Conservation (phyloP, 2,888 invertebrate genomes). For the Lasiommata megera region DNA sequence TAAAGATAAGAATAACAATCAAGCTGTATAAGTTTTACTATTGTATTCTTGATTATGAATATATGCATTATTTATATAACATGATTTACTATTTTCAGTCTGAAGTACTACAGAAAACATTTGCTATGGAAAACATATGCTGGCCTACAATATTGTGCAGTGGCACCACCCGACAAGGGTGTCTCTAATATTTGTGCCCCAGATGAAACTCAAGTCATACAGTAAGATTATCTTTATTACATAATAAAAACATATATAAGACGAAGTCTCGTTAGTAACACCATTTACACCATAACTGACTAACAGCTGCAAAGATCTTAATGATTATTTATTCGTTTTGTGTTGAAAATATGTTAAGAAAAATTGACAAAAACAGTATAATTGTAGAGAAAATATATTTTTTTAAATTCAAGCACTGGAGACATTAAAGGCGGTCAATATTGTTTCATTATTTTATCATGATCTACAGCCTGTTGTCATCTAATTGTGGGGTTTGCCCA, state of each 20-base stretch:
- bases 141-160: conserved; percentile 91
- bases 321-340: too few species aligned
- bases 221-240: conserved; percentile 37
- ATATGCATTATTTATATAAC: neutral
- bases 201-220: conserved; percentile 88
- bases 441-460: too few species aligned
- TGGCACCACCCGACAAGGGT: conserved; percentile 87
- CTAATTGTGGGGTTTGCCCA: too few species aligned
- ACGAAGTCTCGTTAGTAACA: too few species aligned
- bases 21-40: neutral
- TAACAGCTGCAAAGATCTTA: too few species aligned
- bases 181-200: conserved; percentile 77
- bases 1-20: conserved; percentile 1
- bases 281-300: neutral
- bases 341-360: too few species aligned
- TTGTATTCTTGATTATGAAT: neutral
- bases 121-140: conserved; percentile 94
- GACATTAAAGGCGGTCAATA: too few species aligned
- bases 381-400: too few species aligned
- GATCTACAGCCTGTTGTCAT: too few species aligned
- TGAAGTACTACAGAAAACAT: conserved; percentile 87
- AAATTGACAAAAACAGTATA: too few species aligned
- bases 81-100: conserved; percentile 59
- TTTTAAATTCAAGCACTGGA: too few species aligned
- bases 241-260: too few species aligned